Percentiles rank a stretch among this genome's conserved stretches.
Conservation (phyloP, 1,140 invertebrate species). For the Yoshiicerus persimilis region DNA sequence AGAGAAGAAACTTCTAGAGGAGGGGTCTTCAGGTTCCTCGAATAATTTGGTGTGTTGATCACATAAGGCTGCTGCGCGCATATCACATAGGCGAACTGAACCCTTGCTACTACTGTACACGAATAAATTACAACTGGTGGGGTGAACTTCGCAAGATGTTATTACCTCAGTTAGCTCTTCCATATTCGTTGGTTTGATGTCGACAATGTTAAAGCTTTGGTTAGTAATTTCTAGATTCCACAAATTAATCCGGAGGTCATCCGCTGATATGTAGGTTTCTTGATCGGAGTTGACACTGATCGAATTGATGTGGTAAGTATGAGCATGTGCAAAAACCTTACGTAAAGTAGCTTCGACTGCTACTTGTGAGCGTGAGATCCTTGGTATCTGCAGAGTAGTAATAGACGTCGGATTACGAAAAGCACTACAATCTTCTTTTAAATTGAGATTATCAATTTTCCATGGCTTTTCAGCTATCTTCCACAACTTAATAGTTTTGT, state of each 20-base stretch:
- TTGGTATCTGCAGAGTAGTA: constrained; percentile 83
- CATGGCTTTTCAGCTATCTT: constrained; percentile 92
- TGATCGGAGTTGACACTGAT: constrained; percentile 99
- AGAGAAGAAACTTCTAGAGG: constrained; percentile 96
- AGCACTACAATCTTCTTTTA: constrained; percentile 88
- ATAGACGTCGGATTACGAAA: constrained; percentile 79
- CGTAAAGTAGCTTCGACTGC: constrained; percentile 75
- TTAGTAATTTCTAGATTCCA: constrained; percentile 99
- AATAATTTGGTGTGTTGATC: constrained; percentile 98
- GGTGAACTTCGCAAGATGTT: constrained; percentile 98
- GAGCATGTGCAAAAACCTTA: constrained; percentile 98
- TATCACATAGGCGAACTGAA: constrained; percentile 94
- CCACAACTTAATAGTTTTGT: constrained; percentile 74
- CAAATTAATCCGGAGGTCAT: constrained; percentile 97
- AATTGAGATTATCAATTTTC: constrained; percentile 84
- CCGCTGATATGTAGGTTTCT: constrained; percentile 98
- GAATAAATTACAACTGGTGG: constrained; percentile 96
- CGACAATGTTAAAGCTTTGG: constrained; percentile 99
- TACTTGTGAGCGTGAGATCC: constrained; percentile 92
- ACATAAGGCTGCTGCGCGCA: constrained; percentile 95
- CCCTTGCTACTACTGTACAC: constrained; percentile 99
- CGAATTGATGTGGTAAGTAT: constrained; percentile 99
- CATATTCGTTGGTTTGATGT: constrained; percentile 99
- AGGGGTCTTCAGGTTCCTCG: constrained; percentile 97
- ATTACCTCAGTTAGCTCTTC: constrained; percentile 99